Evolutionary conservation across 1,140 invertebrate species (phyloP).

Genomic region (Stegodyphus dumicola): DNA sequence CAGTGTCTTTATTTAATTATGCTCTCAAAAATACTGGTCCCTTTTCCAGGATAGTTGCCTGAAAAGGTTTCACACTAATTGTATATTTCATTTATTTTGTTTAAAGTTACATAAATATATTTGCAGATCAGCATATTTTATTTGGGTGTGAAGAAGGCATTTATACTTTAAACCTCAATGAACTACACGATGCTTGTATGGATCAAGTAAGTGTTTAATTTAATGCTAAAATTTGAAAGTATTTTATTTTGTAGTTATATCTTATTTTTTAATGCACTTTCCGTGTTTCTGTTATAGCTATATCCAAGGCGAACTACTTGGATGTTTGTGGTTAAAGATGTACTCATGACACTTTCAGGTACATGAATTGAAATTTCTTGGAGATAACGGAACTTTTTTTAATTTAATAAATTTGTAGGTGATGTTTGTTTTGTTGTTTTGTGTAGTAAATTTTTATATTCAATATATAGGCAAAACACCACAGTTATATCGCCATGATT

Average conservation of each 20-base stretch:
- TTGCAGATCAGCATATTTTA: slow-evolving; percentile 91
- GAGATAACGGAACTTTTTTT: no score
- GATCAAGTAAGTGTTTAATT: slow-evolving; percentile 76
- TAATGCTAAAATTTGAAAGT: background rate
- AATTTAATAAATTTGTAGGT: no score
- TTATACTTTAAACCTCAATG: slow-evolving; percentile 97
- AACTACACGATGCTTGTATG: slow-evolving; percentile 96
- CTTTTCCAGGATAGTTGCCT: no score
- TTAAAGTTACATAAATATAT: slow-evolving; percentile 1
- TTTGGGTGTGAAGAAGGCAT: slow-evolving; percentile 98
- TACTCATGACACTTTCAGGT: slow-evolving; percentile 97
- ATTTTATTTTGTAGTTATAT: background rate
- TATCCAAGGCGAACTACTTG: slow-evolving; percentile 95
- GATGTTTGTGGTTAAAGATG: slow-evolving; percentile 98
- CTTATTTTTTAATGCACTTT: background rate
- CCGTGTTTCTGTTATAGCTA: slow-evolving; percentile 69
- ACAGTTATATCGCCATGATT: slow-evolving; percentile 94
- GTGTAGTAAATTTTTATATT: slow-evolving; percentile 28
- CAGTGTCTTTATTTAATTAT: no score
- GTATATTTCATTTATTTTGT: background rate
- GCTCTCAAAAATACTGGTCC: no score
- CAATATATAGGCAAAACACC: slow-evolving; percentile 85
- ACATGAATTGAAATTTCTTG: background rate
- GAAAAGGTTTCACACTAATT: no score
- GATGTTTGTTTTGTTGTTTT: no score